Evolutionary conservation across 2,797 vertebrate species (phyloP).

Genomic region (Pangasius larnaudii): DNA sequence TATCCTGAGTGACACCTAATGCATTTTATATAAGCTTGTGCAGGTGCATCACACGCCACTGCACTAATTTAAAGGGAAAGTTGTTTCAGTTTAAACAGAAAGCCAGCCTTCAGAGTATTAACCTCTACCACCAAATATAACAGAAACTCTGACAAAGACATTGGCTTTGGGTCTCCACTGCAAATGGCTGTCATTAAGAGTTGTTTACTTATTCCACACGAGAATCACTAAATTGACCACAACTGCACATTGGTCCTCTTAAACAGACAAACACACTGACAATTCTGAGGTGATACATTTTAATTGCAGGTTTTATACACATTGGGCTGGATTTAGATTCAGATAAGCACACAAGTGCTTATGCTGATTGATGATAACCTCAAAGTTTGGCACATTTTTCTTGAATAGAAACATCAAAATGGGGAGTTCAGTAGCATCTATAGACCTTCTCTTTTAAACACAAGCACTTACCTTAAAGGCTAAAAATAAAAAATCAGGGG

Average conservation of each 20-base stretch:
- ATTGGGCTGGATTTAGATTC: neutral
- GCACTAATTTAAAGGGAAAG: conserved; percentile 34
- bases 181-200: conserved; percentile 9
- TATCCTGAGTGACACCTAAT: conserved; percentile 37
- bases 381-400: neutral
- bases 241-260: neutral
- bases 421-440: neutral
- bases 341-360: neutral
- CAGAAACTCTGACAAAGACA: conserved; percentile 5
- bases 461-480: neutral
- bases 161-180: conserved; percentile 16
- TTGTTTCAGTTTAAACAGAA: conserved; percentile 34
- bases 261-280: neutral
- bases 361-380: neutral
- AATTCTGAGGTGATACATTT: neutral
- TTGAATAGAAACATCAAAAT: neutral
- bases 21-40: conserved; percentile 38
- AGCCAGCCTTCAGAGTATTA: conserved; percentile 27
- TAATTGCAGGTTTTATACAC: neutral
- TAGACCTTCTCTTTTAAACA: neutral
- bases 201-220: conserved; percentile 18
- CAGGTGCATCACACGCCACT: conserved; percentile 24
- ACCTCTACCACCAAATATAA: conserved; percentile 24
- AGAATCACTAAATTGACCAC: conserved; percentile 8
- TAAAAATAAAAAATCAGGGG: neutral